These are phyloP conservation scores for Cyanoramphus novaezelandiae DNA, from an alignment of 2,113 vertebrate species.

Conservation along the genomic window DNA sequence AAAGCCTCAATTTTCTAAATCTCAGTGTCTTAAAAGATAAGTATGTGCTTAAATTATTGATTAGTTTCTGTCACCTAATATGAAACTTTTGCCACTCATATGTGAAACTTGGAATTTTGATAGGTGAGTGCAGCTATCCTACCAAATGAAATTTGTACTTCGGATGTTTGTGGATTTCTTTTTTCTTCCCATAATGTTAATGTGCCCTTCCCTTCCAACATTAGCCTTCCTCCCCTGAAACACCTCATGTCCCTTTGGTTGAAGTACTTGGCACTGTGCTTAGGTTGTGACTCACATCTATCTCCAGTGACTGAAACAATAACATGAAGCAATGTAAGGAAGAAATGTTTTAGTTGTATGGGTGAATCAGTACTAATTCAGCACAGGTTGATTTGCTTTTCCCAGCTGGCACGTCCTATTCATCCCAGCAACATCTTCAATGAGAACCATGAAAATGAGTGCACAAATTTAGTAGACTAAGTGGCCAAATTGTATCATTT, in stretches of 20 bases:
- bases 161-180: not conserved
- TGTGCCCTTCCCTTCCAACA: not conserved
- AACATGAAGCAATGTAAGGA: not conserved
- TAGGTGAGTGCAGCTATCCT: not conserved
- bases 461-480: not conserved
- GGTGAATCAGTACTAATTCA: not conserved
- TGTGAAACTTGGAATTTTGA: not conserved
- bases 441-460: not conserved
- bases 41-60: not conserved
- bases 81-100: not conserved
- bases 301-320: not conserved
- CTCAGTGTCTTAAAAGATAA: not conserved
- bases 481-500: not conserved
- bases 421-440: not conserved
- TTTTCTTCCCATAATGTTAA: not conserved
- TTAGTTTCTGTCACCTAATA: not conserved
- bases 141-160: not conserved
- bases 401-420: not conserved
- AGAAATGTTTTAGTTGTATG: not conserved
- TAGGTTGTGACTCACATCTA: accelerated
- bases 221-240: not conserved
- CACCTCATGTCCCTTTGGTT: not conserved
- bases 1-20: not conserved
- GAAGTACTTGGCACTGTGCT: not conserved
- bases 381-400: not conserved